These are phyloP conservation scores for Synanthedon vespiformis DNA, from an alignment of 2,888 invertebrate genomes.

Conservation along the genomic window DNA sequence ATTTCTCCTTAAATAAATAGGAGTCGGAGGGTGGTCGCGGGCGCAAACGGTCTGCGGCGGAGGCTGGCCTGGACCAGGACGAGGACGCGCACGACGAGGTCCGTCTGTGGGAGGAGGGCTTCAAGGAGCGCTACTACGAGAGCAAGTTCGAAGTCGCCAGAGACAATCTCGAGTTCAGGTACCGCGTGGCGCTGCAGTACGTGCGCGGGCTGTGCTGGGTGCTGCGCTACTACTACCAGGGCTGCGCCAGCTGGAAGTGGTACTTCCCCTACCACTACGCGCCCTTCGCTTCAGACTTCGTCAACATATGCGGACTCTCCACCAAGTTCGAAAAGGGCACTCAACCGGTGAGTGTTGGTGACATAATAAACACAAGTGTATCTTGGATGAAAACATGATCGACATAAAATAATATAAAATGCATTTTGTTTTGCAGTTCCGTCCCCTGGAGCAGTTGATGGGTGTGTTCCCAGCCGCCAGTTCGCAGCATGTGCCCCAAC, in stretches of 20 bases:
- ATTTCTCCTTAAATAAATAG: constrained; percentile 2
- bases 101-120: constrained; percentile 94
- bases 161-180: constrained; percentile 83
- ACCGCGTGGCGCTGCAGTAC: constrained; percentile 93
- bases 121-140: constrained; percentile 97
- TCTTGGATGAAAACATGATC: no score
- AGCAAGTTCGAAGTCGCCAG: constrained; percentile 88
- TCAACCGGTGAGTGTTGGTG: constrained; percentile 76
- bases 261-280: constrained; percentile 99
- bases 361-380: no score
- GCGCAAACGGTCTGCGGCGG: constrained; percentile 67
- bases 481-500: constrained; percentile 89
- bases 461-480: constrained; percentile 99
- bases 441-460: constrained; percentile 98
- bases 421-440: constrained; percentile 74
- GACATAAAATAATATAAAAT: not conserved
- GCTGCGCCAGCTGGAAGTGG: constrained; percentile 99
- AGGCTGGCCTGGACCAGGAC: constrained; percentile 71
- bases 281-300: constrained; percentile 98
- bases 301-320: constrained; percentile 87
- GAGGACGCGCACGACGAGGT: constrained; percentile 90
- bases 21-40: constrained; percentile 27
- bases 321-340: constrained; percentile 91
- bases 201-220: constrained; percentile 98
- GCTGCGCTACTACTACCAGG: constrained; percentile 98